Conservation (phyloP, 2,888 invertebrate genomes). For the Trissonchulus latispiculum region DNA sequence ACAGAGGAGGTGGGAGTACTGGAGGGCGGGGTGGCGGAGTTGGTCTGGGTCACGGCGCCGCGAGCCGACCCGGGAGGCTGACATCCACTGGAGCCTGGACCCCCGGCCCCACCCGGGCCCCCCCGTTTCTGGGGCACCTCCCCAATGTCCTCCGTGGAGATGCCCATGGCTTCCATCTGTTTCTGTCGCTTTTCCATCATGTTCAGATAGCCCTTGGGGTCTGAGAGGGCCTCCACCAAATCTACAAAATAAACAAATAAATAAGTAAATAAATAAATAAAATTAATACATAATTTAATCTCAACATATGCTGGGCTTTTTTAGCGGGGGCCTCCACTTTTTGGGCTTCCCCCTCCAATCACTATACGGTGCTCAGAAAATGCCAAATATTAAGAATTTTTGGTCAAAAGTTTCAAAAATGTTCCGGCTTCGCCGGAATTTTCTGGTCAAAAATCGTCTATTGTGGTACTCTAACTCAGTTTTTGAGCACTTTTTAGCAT, state of each 20-base stretch:
- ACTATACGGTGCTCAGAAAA: too few relatives aligned
- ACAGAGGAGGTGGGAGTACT: background rate
- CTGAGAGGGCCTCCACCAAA: constrained; percentile 93
- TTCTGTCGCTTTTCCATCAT: constrained; percentile 74
- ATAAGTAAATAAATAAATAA: too few relatives aligned
- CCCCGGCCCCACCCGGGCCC: background rate
- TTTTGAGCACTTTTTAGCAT: too few relatives aligned
- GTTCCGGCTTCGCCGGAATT: too few relatives aligned
- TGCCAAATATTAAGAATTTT: too few relatives aligned
- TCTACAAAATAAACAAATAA: constrained; percentile 52
- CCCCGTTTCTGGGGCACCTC: constrained; percentile 10
- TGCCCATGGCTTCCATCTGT: constrained; percentile 89
- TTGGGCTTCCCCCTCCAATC: too few relatives aligned
- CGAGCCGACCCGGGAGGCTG: background rate
- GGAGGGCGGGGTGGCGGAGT: background rate
- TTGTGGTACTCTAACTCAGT: too few relatives aligned
- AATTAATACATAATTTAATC: too few relatives aligned
- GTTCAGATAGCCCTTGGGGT: constrained; percentile 80
- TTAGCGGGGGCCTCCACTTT: too few relatives aligned
- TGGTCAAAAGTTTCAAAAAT: too few relatives aligned
- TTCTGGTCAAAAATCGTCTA: too few relatives aligned
- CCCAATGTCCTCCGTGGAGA: constrained; percentile 54
- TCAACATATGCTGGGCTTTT: too few relatives aligned
- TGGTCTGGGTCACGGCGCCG: background rate
- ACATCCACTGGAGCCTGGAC: background rate